Evolutionary conservation across 2,113 vertebrate genomes (phyloP).

Genomic region (Dermatemys mawii): DNA sequence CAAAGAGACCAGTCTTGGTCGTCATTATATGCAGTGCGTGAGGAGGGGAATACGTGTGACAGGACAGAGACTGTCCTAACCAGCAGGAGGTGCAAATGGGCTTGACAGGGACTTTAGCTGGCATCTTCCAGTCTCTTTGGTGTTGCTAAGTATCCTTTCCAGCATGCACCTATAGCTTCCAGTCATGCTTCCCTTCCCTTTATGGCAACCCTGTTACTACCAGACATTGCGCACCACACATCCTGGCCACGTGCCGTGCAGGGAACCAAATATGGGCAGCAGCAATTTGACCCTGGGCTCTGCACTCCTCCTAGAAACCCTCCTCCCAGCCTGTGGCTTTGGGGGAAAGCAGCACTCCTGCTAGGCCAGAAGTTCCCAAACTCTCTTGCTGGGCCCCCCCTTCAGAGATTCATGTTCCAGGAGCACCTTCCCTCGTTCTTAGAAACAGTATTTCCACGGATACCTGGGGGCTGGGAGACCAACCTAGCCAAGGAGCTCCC

Average conservation of each 20-base stretch:
- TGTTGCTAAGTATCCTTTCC: background rate
- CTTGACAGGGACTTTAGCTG: background rate
- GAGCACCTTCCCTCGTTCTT: background rate
- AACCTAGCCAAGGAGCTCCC: too few relatives aligned
- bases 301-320: background rate
- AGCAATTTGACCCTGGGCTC: background rate
- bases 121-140: background rate
- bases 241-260: rapidly evolving
- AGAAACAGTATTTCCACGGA: background rate
- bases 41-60: background rate
- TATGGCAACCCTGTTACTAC: background rate
- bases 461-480: too few relatives aligned
- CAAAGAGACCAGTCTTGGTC: background rate
- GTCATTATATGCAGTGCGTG: background rate
- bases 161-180: background rate
- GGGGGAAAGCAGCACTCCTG: background rate
- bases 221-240: background rate
- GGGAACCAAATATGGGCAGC: background rate
- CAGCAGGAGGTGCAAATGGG: background rate
- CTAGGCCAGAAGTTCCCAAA: background rate
- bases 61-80: background rate
- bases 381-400: background rate
- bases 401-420: background rate
- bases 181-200: background rate
- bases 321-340: background rate